These are phyloP conservation scores for Oncopodura yosiiana DNA, from an alignment of 1,140 invertebrate species.

Conservation along the genomic window DNA sequence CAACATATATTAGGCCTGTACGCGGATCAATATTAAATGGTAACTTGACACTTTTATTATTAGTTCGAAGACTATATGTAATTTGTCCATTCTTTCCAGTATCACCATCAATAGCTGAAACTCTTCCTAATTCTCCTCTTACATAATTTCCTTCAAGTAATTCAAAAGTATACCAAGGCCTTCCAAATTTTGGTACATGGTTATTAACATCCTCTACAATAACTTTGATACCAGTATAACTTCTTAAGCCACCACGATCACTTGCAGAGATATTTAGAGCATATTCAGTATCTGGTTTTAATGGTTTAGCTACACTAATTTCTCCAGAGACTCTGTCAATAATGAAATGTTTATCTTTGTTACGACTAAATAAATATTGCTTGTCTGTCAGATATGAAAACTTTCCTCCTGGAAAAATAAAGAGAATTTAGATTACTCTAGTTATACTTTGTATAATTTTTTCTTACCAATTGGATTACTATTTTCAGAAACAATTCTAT, in stretches of 20 bases:
- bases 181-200: conserved; percentile 69
- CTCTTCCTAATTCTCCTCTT: conserved; percentile 57
- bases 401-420: too few species aligned
- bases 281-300: conserved; percentile 68
- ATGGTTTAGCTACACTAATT: conserved; percentile 58
- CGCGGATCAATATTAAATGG: conserved; percentile 62
- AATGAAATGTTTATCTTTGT: conserved; percentile 53
- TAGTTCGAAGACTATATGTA: conserved; percentile 60
- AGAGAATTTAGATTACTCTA: conserved; percentile 21
- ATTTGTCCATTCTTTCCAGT: conserved; percentile 64
- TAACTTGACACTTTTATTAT: conserved; percentile 42
- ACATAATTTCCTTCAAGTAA: conserved; percentile 65
- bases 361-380: conserved; percentile 31
- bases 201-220: conserved; percentile 72
- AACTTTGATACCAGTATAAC: conserved; percentile 56
- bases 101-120: conserved; percentile 64
- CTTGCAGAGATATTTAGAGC: conserved; percentile 62
- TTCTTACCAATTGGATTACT: conserved; percentile 22
- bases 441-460: background rate
- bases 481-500: conserved; percentile 57
- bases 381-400: conserved; percentile 30
- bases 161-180: conserved; percentile 71
- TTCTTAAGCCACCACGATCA: conserved; percentile 61
- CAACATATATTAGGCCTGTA: conserved; percentile 64
- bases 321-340: conserved; percentile 62